Evolutionary conservation across 2,113 vertebrate genomes (phyloP).

Genomic region (Diphyllodes magnificus): DNA sequence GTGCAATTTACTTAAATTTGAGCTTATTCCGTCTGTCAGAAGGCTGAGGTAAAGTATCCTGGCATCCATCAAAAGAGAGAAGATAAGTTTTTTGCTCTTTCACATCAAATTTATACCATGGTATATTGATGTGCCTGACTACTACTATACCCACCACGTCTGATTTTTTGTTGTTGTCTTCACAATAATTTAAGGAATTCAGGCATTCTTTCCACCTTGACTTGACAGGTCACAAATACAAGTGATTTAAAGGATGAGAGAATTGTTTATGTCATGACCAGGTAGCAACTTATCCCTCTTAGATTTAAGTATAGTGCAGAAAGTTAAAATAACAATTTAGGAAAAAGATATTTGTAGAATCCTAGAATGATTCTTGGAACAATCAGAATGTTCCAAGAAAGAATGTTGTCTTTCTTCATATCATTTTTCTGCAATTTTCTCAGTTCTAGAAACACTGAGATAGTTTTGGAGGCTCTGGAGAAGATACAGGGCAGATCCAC

Average conservation of each 20-base stretch:
- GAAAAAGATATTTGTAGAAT: neutral
- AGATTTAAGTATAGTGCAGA: neutral
- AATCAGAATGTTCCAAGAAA: neutral
- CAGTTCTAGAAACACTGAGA: neutral
- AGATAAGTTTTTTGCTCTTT: constrained; percentile 59
- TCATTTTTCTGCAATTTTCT: neutral
- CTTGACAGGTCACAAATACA: constrained; percentile 20
- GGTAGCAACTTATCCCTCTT: neutral
- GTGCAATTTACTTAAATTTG: constrained; percentile 51
- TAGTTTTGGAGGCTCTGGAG: neutral
- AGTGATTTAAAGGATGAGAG: neutral
- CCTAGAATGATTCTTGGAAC: neutral
- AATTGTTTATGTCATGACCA: neutral
- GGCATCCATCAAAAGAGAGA: constrained; percentile 48
- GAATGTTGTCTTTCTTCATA: neutral
- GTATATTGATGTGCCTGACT: constrained; percentile 29
- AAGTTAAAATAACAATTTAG: neutral
- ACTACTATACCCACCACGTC: neutral
- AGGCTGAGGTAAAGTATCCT: constrained; percentile 68
- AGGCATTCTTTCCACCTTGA: neutral
- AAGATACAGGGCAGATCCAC: neutral
- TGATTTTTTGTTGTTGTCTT: constrained; percentile 46
- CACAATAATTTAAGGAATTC: constrained; percentile 17
- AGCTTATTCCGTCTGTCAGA: constrained; percentile 50
- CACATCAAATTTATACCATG: constrained; percentile 53